Evolutionary conservation across 2,113 vertebrate species (phyloP).

Genomic region (Zosterops lateralis): DNA sequence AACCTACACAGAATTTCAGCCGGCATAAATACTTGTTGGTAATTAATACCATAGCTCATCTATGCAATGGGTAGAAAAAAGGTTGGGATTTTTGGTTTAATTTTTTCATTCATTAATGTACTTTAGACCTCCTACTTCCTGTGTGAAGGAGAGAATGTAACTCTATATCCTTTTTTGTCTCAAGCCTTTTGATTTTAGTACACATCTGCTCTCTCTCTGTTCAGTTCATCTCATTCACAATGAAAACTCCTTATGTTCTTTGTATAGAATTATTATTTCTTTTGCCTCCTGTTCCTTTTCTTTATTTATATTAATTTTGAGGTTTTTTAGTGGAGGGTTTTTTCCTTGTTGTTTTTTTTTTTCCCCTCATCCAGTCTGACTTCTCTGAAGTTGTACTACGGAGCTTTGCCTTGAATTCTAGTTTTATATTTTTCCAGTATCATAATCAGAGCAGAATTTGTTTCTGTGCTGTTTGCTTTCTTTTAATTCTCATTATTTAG

Average conservation of each 20-base stretch:
- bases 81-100: not conserved
- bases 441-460: not conserved
- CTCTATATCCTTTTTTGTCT: not conserved
- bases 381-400: not conserved
- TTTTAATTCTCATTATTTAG: not conserved
- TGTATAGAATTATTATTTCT: not conserved
- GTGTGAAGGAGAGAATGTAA: not conserved
- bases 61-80: not conserved
- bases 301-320: not conserved
- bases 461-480: not conserved
- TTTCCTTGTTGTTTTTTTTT: not conserved
- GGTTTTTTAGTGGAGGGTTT: rapidly evolving
- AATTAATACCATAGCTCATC: slow-evolving; percentile 31
- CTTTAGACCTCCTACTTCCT: not conserved
- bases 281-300: not conserved
- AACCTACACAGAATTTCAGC: slow-evolving; percentile 15
- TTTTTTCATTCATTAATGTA: not conserved
- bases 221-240: not conserved
- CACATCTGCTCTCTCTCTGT: not conserved
- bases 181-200: not conserved
- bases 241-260: not conserved
- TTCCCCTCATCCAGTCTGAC: not conserved
- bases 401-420: not conserved
- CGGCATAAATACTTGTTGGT: not conserved
- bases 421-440: not conserved